Percentiles rank a stretch among this genome's conserved stretches.
phyloP scores from a whole-genome alignment of 1,140 invertebrate genomes.

The Drosophila saltans region DNA sequence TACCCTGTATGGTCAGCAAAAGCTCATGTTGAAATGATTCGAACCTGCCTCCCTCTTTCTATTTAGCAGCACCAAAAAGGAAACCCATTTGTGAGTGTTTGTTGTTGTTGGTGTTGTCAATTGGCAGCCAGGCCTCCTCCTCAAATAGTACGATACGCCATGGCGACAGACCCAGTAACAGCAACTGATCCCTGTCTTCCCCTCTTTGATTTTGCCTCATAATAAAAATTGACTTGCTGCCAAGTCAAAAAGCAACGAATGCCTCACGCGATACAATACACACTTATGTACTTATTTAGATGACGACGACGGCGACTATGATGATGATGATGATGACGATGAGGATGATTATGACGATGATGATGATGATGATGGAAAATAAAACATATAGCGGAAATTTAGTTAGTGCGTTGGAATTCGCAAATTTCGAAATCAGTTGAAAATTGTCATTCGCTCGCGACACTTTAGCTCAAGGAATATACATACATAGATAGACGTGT shows the following conservation, averaged over 20 bases:
- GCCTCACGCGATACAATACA: constrained; percentile 53
- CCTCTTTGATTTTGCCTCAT: constrained; percentile 1
- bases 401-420: constrained; percentile 47
- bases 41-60: constrained; percentile 32
- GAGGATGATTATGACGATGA: neutral
- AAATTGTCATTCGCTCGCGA: constrained; percentile 58
- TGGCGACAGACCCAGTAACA: constrained; percentile 17
- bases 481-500: neutral
- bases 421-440: constrained; percentile 74
- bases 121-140: constrained; percentile 67
- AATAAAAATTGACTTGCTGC: constrained; percentile 60
- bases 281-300: constrained; percentile 3
- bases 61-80: constrained; percentile 48
- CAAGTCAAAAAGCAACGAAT: constrained; percentile 51
- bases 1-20: constrained; percentile 45
- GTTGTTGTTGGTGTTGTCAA: constrained; percentile 56
- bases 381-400: constrained; percentile 66
- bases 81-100: constrained; percentile 48
- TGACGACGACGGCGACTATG: neutral
- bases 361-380: constrained; percentile 7
- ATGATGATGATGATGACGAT: constrained; percentile 1
- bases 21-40: constrained; percentile 16
- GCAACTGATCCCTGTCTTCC: neutral
- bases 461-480: constrained; percentile 1
- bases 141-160: constrained; percentile 47